These are phyloP conservation scores for Periophthalmus magnuspinnatus DNA, from an alignment of 2,797 vertebrate genomes.

Conservation along the genomic window DNA sequence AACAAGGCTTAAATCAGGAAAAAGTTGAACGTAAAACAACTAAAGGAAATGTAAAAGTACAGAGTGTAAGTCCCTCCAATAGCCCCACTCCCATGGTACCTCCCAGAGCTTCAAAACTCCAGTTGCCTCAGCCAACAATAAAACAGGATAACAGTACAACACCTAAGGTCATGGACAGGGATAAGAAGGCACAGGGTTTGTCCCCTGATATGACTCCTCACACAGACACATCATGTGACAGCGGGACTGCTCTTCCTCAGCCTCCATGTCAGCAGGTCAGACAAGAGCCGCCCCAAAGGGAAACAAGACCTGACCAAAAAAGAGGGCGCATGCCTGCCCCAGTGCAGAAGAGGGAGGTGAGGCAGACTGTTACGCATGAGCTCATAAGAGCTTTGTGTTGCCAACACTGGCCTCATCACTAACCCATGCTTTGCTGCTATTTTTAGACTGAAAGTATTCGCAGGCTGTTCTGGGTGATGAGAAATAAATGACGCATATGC, in stretches of 20 bases:
- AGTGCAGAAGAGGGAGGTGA: constrained; percentile 62
- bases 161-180: constrained; percentile 21
- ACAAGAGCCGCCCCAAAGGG: constrained; percentile 45
- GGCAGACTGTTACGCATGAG: constrained; percentile 76
- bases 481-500: constrained; percentile 60
- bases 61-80: constrained; percentile 19
- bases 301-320: constrained; percentile 46
- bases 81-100: constrained; percentile 3
- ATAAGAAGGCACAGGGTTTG: constrained; percentile 30
- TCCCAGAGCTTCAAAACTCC: constrained; percentile 13
- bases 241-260: constrained; percentile 27
- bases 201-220: constrained; percentile 21
- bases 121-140: background rate
- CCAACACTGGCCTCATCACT: constrained; percentile 63
- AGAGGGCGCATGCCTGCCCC: constrained; percentile 36
- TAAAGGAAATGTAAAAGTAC: constrained; percentile 19
- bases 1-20: constrained; percentile 31
- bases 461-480: constrained; percentile 45
- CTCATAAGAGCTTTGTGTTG: constrained; percentile 69
- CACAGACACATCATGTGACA: constrained; percentile 18
- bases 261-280: constrained; percentile 31
- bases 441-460: constrained; percentile 76
- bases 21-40: constrained; percentile 8
- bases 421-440: constrained; percentile 73
- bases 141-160: constrained; percentile 22